These are phyloP conservation scores for Henricia sp. DNA, from an alignment of 53 echinoderm and acorn worm species.

Conservation along the genomic window DNA sequence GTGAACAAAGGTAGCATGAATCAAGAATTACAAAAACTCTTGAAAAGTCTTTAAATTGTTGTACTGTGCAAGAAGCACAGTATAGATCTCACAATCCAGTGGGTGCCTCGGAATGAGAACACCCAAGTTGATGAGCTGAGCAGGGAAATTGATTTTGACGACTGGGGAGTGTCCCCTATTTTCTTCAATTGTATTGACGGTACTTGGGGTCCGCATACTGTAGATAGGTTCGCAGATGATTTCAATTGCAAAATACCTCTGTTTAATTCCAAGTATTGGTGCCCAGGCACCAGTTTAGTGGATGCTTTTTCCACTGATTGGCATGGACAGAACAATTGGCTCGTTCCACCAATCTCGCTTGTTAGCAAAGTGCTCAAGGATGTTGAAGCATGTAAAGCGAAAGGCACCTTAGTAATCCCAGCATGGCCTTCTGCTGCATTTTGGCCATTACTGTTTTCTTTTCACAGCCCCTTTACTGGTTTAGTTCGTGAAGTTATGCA, in stretches of 20 bases:
- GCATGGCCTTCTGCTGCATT: constrained; percentile 35
- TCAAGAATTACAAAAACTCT: constrained; percentile 3
- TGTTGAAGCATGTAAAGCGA: constrained; percentile 7
- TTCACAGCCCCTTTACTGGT: not conserved
- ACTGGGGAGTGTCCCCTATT: not conserved
- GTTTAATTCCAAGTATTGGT: constrained; percentile 21
- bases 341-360: constrained; percentile 27
- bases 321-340: not conserved
- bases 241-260: constrained; percentile 2
- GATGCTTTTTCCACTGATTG: constrained; percentile 27
- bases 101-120: not conserved
- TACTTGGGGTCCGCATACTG: constrained; percentile 10
- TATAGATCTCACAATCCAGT: too few species aligned
- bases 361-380: not conserved
- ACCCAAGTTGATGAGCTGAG: not conserved
- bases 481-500: not conserved
- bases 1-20: constrained; percentile 20
- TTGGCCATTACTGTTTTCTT: constrained; percentile 19
- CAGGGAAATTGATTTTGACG: constrained; percentile 4
- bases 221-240: constrained; percentile 52
- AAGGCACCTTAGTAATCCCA: constrained; percentile 28
- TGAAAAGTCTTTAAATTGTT: too few species aligned
- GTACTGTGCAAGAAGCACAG: too few species aligned
- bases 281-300: not conserved
- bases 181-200: not conserved